These are phyloP conservation scores for Ectemnius continuus DNA, from an alignment of 2,888 invertebrate genomes.

Conservation along the genomic window DNA sequence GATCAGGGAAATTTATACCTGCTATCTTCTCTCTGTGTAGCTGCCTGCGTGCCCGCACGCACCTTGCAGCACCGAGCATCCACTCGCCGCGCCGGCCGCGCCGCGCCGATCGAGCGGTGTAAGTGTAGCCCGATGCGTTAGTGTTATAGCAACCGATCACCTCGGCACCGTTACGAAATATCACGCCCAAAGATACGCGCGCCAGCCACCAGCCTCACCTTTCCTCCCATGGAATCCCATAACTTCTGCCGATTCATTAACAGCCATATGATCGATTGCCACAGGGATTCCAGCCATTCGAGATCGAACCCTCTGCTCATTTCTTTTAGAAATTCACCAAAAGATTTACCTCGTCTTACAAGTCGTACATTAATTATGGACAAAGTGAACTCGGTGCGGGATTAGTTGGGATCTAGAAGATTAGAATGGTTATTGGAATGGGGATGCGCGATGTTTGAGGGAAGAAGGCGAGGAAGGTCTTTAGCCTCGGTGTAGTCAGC, in stretches of 20 bases:
- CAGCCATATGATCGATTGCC: no score
- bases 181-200: slow-evolving; percentile 30
- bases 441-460: slow-evolving; percentile 1
- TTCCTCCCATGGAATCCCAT: no score
- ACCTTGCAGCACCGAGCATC: slow-evolving; percentile 17
- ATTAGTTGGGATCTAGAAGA: no score
- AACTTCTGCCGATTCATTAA: no score
- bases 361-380: no score
- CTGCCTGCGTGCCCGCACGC: slow-evolving; percentile 29
- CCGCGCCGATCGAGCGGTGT: neutral
- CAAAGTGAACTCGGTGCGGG: no score
- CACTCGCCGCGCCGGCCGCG: slow-evolving; percentile 7
- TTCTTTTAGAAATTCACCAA: no score
- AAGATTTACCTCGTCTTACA: no score
- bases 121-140: neutral
- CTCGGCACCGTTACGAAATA: slow-evolving; percentile 47
- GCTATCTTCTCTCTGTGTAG: slow-evolving; percentile 10
- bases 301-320: no score
- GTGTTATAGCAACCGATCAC: slow-evolving; percentile 30
- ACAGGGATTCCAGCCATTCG: no score
- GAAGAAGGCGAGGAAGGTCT: slow-evolving; percentile 49
- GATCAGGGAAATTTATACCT: slow-evolving; percentile 54
- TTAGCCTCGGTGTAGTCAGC: slow-evolving; percentile 44
- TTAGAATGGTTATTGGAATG: no score
- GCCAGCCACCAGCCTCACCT: slow-evolving; percentile 14